Conservation (phyloP, 2,797 vertebrate genomes). For the Pangasius sanitwongsei region DNA sequence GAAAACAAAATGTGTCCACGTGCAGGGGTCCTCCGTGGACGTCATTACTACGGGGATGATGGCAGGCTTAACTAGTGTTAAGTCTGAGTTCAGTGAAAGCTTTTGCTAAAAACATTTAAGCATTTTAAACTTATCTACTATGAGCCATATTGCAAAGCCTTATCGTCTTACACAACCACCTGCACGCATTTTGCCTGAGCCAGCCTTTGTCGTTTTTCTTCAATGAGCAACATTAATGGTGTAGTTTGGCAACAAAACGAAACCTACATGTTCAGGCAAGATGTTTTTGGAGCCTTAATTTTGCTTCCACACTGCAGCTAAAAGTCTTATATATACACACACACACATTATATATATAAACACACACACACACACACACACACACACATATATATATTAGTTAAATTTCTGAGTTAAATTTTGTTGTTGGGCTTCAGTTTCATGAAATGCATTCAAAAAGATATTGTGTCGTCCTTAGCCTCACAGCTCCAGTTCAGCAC, state of each 20-base stretch:
- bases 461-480: background rate
- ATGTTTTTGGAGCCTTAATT: background rate
- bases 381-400: background rate
- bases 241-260: background rate
- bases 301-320: background rate
- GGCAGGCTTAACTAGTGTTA: conserved; percentile 35
- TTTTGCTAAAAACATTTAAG: background rate
- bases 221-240: background rate
- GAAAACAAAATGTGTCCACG: conserved; percentile 25
- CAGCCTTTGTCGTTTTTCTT: background rate
- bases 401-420: background rate
- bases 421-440: background rate
- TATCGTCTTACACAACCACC: conserved; percentile 28
- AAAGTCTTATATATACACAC: background rate
- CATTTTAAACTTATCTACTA: conserved; percentile 35
- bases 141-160: conserved; percentile 27
- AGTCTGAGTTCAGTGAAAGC: conserved; percentile 7
- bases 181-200: conserved; percentile 35
- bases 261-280: conserved; percentile 4
- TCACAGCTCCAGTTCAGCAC: background rate
- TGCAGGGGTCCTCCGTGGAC: conserved; percentile 1
- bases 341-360: too few relatives aligned
- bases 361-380: too few relatives aligned
- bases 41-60: conserved; percentile 35
- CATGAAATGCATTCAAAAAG: background rate